Conservation (phyloP, 2,113 vertebrate genomes). For the Phrynocephalus versicolor region DNA sequence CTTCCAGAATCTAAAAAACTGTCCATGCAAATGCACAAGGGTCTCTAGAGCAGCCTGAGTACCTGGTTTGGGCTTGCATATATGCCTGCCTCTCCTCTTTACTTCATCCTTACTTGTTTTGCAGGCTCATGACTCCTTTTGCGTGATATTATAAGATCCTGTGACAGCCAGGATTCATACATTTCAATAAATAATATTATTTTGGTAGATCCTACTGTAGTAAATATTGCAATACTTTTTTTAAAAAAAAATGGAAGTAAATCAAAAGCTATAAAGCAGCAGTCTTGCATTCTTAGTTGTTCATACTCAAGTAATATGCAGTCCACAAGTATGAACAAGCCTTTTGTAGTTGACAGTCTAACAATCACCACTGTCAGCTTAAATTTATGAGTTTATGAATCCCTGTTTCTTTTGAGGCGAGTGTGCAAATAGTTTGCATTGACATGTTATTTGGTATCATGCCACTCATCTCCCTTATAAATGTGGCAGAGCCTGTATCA, state of each 20-base stretch:
- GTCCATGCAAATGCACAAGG: neutral
- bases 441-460: neutral
- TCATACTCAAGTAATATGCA: neutral
- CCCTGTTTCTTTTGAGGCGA: neutral
- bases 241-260: neutral
- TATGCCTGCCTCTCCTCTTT: neutral
- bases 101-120: neutral
- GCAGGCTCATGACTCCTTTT: accelerated
- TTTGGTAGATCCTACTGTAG: constrained; percentile 17
- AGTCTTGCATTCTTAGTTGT: neutral
- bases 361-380: neutral
- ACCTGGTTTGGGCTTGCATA: neutral
- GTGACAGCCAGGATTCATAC: constrained; percentile 1
- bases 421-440: neutral
- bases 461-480: constrained; percentile 16
- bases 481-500: constrained; percentile 2
- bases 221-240: constrained; percentile 8
- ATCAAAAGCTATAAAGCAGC: neutral
- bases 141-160: neutral
- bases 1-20: too few relatives aligned
- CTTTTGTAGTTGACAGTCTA: neutral
- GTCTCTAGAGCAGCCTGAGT: neutral
- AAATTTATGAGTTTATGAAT: neutral
- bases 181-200: neutral
- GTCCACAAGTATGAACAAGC: neutral